phyloP scores from a whole-genome alignment of 2,113 vertebrate species.

The Seriola dumerili region DNA sequence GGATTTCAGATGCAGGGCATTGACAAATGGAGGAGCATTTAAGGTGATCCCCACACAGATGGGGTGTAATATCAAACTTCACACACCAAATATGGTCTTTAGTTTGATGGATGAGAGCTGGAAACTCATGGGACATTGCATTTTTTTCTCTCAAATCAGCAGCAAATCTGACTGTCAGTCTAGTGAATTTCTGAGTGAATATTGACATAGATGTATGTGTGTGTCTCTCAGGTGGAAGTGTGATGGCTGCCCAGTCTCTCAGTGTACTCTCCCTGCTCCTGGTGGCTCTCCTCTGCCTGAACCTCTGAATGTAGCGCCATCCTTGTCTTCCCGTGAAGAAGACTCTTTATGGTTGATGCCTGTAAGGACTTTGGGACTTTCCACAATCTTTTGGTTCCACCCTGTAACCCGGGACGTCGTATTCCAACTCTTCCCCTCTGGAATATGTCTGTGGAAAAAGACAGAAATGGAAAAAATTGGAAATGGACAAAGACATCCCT shows the following conservation, averaged over 20 bases:
- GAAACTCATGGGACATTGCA: background rate
- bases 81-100: conserved; percentile 27
- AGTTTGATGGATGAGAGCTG: conserved; percentile 34
- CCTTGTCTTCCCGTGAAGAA: conserved; percentile 84
- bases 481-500: conserved; percentile 89
- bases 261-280: conserved; percentile 86
- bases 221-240: conserved; percentile 74
- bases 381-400: conserved; percentile 86
- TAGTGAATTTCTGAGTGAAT: background rate
- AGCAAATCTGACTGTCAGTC: conserved; percentile 4
- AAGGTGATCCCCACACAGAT: conserved; percentile 56
- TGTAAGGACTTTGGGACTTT: conserved; percentile 83
- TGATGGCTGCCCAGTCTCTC: conserved; percentile 62
- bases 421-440: conserved; percentile 75
- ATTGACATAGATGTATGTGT: background rate
- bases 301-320: conserved; percentile 93
- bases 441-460: conserved; percentile 81
- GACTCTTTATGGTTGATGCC: conserved; percentile 84
- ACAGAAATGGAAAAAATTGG: conserved; percentile 79
- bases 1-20: conserved; percentile 65
- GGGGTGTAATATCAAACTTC: conserved; percentile 43
- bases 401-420: conserved; percentile 86
- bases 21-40: conserved; percentile 69
- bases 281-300: conserved; percentile 85
- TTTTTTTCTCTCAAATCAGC: background rate